Conservation (phyloP, 2,113 vertebrate species). For the Tichodroma muraria region DNA sequence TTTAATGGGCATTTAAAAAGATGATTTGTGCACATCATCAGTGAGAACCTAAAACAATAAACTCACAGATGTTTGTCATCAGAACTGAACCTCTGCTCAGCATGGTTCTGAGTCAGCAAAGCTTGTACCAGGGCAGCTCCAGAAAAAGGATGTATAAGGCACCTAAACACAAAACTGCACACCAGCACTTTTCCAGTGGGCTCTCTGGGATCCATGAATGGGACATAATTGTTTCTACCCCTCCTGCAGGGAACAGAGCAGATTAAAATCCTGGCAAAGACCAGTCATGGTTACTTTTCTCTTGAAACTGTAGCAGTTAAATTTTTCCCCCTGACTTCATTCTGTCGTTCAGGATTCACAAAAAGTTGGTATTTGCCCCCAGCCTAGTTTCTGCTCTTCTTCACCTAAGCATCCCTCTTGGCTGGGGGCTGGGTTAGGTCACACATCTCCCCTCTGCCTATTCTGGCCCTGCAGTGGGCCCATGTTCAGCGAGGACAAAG, state of each 20-base stretch:
- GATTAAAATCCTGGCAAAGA: not conserved
- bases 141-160: not conserved
- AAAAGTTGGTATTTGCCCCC: not conserved
- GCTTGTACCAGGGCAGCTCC: not conserved
- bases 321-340: not conserved
- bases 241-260: not conserved
- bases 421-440: fast-evolving
- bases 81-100: not conserved
- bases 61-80: not conserved
- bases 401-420: not conserved
- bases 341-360: not conserved
- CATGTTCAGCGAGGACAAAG: not conserved
- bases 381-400: not conserved
- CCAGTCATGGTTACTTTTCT: not conserved
- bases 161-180: not conserved
- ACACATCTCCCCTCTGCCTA: not conserved
- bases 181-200: not conserved
- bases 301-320: not conserved
- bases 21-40: not conserved
- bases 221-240: not conserved
- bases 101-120: not conserved
- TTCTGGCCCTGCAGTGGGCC: not conserved
- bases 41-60: not conserved
- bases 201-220: not conserved
- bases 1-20: not conserved